These are phyloP conservation scores for cattle (Bos taurus) DNA, from an alignment of 2,113 vertebrate species.

Conservation along the genomic window DNA sequence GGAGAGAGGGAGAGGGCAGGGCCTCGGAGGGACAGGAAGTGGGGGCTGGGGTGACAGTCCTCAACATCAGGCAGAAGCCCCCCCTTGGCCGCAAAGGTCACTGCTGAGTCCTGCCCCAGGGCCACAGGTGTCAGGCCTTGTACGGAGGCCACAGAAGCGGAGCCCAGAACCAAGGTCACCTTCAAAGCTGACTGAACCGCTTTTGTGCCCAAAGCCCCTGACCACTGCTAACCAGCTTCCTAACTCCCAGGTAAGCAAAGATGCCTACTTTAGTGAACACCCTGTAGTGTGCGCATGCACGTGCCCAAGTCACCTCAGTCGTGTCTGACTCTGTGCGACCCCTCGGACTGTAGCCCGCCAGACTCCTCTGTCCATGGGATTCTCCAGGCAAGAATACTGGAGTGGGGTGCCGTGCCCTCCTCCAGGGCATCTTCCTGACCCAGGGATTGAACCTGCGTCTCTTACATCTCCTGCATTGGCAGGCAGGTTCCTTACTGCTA, in stretches of 20 bases:
- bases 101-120: neutral
- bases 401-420: neutral
- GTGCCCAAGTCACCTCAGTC: accelerated
- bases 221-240: neutral
- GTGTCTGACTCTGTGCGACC: neutral
- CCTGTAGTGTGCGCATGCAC: accelerated
- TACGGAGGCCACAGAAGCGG: accelerated
- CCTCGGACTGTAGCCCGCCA: neutral
- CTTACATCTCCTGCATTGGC: neutral
- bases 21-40: neutral
- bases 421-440: neutral
- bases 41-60: neutral
- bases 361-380: neutral
- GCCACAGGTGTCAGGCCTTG: neutral
- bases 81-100: accelerated
- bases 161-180: neutral
- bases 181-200: neutral
- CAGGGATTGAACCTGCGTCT: neutral
- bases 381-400: neutral
- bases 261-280: neutral
- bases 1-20: no score
- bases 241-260: neutral
- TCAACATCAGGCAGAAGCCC: neutral
- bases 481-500: neutral
- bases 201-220: neutral